Base-by-base conservation (phyloP, 1,140 invertebrate genomes). In the Tetraneura akinire region DNA sequence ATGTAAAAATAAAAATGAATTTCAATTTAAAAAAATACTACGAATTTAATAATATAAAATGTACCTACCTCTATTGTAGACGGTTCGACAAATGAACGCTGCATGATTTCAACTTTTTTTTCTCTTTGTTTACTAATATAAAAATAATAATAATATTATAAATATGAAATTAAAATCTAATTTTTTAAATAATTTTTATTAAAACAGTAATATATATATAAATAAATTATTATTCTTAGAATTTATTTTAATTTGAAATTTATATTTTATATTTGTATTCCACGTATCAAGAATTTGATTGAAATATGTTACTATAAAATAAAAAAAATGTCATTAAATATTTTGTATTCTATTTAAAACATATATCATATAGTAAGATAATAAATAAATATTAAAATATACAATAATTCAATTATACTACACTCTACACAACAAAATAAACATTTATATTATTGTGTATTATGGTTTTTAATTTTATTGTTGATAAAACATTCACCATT, bases 101-200 rank as follows among this genome's bases (percentile, higher is more conserved):
- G 71, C 71, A 76, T 76, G 23, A 53, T 73, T 73, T n/a, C 29
- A 6, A 73, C 9, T 53, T 32, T 73, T 6, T 73, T 18, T 76
- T 42, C 4, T 3, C n/a, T n/a, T 14, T 42, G 32, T 26, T 51
- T 76, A 37, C 16, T 1, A 6, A 45, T 23, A 18, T 8, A 14
- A n/a, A n/a, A 18, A n/a, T n/a, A 53, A n/a, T n/a, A n/a, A 53
- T 8, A n/a, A n/a, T n/a, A n/a, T n/a, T n/a, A n/a, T n/a, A n/a
- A n/a, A n/a, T n/a, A n/a, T n/a, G n/a, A n/a, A n/a, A n/a, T n/a
- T n/a, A n/a, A n/a, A n/a, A n/a, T n/a, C 10, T 49, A 49, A 49
- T 49, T 49, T 49, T 11, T n/a, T n/a, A n/a, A n/a, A n/a, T n/a
- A n/a, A n/a, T n/a, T n/a, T n/a, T n/a, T n/a, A n/a, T n/a, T n/a